Evolutionary conservation across 2,888 invertebrate species (phyloP), one percentile per base, ranked within the genome.

Genomic region (Drosophila macrothrix): DNA sequence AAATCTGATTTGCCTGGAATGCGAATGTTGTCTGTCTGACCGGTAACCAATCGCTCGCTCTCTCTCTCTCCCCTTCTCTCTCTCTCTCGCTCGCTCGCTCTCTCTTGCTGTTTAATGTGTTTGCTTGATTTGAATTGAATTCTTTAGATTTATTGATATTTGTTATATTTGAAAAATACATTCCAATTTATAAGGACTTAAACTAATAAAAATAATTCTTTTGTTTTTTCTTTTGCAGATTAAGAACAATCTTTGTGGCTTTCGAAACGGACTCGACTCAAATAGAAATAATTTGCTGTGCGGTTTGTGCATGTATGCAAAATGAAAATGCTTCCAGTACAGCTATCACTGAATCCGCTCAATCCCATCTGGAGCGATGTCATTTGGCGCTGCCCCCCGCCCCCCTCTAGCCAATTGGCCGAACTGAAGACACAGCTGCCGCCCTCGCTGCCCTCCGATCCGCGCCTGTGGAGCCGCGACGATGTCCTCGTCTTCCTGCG

Each of bases 381-480:
- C 67, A 94, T 98, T 65, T 98, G 98, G 98, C 95, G 98, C 92
- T 98, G 98, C 93, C 97, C 97, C 59, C 94, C 96, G 74, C 96
- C 96, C 71, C 96, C 96, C 92, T 96, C 96, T 72, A 96, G 95
- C 76, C 97, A 97, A 14, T 94, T 97, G 75, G 95, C 96, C 72
- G 98, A 98, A 91, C 96, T 97, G 90, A 98, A 97, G 94, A 97
- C 97, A 62, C 97, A 98, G 92, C 94, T 98, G 87, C 98, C 98
- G 35, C 95, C 96, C 49, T 96, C 96, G 83, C 94, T 98, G 93
- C 97, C 97, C 50, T 95, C 96, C 88, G 98, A 98, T 94, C 98
- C 98, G 12, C 95, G 98, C 88, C 94, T 97, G 58, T 98, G 98
- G 98, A 96, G 96, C 67, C 95, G 98, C 82, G 98, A 98, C 83